These are phyloP conservation scores for Norana najaformis DNA, from an alignment of 2,888 invertebrate species.

Conservation along the genomic window DNA sequence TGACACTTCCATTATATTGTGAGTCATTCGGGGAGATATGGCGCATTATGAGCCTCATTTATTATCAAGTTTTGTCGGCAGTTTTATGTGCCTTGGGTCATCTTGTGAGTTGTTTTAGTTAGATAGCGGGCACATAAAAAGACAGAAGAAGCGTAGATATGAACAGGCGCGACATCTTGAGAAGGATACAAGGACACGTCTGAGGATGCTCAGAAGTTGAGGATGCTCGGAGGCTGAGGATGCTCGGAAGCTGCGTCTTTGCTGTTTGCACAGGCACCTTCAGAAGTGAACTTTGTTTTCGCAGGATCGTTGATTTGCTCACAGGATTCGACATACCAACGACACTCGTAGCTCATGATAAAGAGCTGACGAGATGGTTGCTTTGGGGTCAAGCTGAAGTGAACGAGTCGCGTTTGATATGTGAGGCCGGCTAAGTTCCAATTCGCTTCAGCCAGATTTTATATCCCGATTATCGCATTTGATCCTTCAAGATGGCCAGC, in stretches of 20 bases:
- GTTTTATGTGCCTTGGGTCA: background rate
- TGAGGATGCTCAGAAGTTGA: no score
- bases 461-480: slow-evolving; percentile 1
- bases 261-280: background rate
- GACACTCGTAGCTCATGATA: background rate
- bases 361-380: background rate
- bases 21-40: background rate
- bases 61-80: background rate
- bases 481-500: background rate
- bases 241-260: background rate
- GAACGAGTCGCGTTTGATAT: background rate
- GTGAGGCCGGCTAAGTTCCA: background rate
- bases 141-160: background rate
- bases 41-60: background rate
- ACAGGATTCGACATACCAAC: background rate
- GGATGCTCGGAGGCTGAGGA: background rate
- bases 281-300: background rate
- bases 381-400: background rate
- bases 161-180: background rate
- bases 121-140: background rate
- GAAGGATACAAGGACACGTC: background rate
- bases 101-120: background rate
- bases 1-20: background rate
- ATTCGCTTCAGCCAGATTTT: background rate
- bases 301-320: background rate